Base-by-base conservation (phyloP, 2,797 vertebrate species). In the Selene dorsalis region DNA sequence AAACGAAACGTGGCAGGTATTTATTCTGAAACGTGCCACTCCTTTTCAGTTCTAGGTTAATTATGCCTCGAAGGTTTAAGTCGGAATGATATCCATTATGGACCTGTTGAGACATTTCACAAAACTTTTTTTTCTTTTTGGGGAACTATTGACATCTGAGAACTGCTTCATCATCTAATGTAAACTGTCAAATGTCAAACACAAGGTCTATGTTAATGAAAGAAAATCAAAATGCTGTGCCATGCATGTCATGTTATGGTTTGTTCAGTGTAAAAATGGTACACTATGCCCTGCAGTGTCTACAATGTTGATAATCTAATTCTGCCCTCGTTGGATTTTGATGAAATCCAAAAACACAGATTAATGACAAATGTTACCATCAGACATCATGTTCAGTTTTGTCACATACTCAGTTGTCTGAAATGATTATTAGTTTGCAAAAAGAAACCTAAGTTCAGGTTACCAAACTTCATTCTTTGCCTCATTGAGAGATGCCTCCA, bases 311-410 rank as follows among this genome's bases (percentile, higher is more conserved):
- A 35, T 9, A 35, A 35, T 9, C 32, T 35, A 35, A 35, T 48
- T 61, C 53, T 32, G 50, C 74, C 57, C 76, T 70, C 3, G 13
- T 53, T 53, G 8, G 22, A 26, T 62, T 8, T 63, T 45, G 16
- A 10, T 10, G 9, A 17, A 11, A 6, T 10, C 11, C 2, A 58
- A 38, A 68, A 79, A 38, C 30, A 24, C n/a, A 11, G 9, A 30
- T 50, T 28, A 50, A 28, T 48, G 30, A 32, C 16, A 30, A 5
- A 30, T 30, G 5, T 30, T 3, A 30, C 30, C 30, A 30, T 30
- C 30, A 30, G 30, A 32, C 30, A 32, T 32, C 30, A 32, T 32
- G 30, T 32, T 32, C 2, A 32, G 30, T 32, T 32, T 32, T 32
- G 30, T 32, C 30, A 32, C 30, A 32, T 32, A 32, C 30, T 32